These are phyloP conservation scores for Thera britannica DNA, from an alignment of 2,888 invertebrate species.

Conservation along the genomic window DNA sequence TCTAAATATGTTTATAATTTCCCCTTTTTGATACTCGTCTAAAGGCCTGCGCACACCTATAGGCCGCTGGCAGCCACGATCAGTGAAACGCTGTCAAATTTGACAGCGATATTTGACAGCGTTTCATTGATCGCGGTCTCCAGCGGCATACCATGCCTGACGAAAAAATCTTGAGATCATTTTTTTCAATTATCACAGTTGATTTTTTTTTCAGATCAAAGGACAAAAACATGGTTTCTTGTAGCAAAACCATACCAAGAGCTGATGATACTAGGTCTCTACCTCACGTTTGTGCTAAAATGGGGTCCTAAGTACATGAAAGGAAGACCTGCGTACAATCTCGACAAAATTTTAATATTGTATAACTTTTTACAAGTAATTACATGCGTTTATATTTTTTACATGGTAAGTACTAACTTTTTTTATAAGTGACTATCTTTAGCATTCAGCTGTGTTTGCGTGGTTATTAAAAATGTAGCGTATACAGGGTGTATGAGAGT, in stretches of 20 bases:
- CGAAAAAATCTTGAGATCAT: too few relatives aligned
- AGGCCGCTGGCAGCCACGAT: too few relatives aligned
- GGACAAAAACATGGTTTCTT: slow-evolving; percentile 87
- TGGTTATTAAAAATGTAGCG: too few relatives aligned
- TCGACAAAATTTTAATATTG: slow-evolving; percentile 86
- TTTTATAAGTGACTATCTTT: not conserved
- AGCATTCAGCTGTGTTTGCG: not conserved
- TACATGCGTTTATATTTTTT: slow-evolving; percentile 81
- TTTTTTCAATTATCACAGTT: not conserved
- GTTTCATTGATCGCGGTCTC: too few relatives aligned
- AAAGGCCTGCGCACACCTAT: too few relatives aligned
- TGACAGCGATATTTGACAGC: too few relatives aligned
- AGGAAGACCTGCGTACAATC: slow-evolving; percentile 85
- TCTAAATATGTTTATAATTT: too few relatives aligned
- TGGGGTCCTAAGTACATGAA: slow-evolving; percentile 91
- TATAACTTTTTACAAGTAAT: slow-evolving; percentile 89
- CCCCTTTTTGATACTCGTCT: too few relatives aligned
- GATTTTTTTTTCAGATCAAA: slow-evolving; percentile 82
- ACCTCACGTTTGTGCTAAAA: slow-evolving; percentile 88
- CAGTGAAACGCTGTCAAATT: too few relatives aligned
- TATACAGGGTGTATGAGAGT: too few relatives aligned
- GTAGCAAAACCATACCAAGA: slow-evolving; percentile 87
- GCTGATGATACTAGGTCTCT: slow-evolving; percentile 81
- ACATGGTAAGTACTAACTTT: slow-evolving; percentile 69
- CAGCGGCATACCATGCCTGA: too few relatives aligned